Percentiles rank a stretch among this genome's conserved stretches.
These are phyloP conservation scores for Drosophila willistoni DNA, from an alignment of 1,140 invertebrate species.

Conservation along the genomic window DNA sequence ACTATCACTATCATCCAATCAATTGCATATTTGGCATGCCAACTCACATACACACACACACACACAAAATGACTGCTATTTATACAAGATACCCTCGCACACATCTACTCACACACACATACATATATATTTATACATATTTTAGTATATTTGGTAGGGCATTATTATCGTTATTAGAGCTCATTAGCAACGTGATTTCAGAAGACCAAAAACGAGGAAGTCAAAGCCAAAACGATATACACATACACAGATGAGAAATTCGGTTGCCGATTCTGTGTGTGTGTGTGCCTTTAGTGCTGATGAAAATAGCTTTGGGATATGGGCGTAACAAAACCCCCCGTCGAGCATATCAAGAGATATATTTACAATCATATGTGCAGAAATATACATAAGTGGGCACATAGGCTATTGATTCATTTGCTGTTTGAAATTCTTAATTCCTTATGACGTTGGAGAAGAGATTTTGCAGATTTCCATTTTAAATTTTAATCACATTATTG, in stretches of 20 bases:
- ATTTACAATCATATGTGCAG: no score
- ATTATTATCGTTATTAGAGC: conserved; percentile 74
- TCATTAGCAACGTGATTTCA: conserved; percentile 66
- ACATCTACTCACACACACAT: conserved; percentile 27
- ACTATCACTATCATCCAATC: conserved; percentile 51
- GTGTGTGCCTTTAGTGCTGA: conserved; percentile 34
- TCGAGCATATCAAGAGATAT: conserved; percentile 10
- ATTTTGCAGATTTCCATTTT: background rate
- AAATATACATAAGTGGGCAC: background rate
- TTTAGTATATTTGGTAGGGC: conserved; percentile 57
- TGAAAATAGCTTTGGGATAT: conserved; percentile 13
- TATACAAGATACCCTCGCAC: conserved; percentile 32
- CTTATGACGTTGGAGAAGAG: background rate
- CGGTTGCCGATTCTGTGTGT: conserved; percentile 1
- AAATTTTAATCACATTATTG: conserved; percentile 3
- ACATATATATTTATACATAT: conserved; percentile 16
- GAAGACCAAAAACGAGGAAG: conserved; percentile 28
- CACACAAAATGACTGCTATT: conserved; percentile 48
- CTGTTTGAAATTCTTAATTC: background rate
- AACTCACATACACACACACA: conserved; percentile 18
- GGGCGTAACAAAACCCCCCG: conserved; percentile 17
- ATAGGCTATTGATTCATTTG: conserved; percentile 40
- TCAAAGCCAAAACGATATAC: conserved; percentile 38
- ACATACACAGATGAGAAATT: conserved; percentile 14
- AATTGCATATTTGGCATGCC: conserved; percentile 37